phyloP scores from a whole-genome alignment of 1,140 invertebrate species.

The Dendrolimus kikuchii region DNA sequence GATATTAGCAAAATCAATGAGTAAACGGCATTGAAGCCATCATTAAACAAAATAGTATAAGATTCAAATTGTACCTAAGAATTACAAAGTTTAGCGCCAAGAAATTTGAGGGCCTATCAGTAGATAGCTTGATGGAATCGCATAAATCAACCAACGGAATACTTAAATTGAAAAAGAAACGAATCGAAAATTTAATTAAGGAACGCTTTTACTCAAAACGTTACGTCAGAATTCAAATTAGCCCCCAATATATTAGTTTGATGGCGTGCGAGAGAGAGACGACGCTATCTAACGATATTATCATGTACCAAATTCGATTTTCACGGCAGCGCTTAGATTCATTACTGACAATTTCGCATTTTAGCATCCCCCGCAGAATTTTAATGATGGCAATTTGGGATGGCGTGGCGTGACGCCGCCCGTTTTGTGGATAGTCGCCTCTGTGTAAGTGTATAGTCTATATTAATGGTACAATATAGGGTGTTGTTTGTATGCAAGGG shows the following conservation, averaged over 20 bases:
- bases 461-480: no score
- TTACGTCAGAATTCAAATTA: constrained; percentile 9
- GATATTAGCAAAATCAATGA: no score
- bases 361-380: constrained; percentile 28
- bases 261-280: constrained; percentile 8
- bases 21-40: no score
- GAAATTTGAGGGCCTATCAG: no score
- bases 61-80: no score
- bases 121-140: no score
- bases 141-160: no score
- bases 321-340: constrained; percentile 17
- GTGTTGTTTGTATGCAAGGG: no score
- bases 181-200: neutral
- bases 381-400: constrained; percentile 38
- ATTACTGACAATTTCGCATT: constrained; percentile 33
- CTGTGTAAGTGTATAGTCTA: no score
- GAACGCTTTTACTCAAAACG: neutral
- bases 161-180: neutral
- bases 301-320: constrained; percentile 25
- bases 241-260: constrained; percentile 11
- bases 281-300: constrained; percentile 11
- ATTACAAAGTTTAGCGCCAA: no score
- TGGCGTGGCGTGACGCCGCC: constrained; percentile 25
- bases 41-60: no score
- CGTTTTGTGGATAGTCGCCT: no score